Conservation (phyloP, 2,113 vertebrate genomes). For the Scolopax mira region DNA sequence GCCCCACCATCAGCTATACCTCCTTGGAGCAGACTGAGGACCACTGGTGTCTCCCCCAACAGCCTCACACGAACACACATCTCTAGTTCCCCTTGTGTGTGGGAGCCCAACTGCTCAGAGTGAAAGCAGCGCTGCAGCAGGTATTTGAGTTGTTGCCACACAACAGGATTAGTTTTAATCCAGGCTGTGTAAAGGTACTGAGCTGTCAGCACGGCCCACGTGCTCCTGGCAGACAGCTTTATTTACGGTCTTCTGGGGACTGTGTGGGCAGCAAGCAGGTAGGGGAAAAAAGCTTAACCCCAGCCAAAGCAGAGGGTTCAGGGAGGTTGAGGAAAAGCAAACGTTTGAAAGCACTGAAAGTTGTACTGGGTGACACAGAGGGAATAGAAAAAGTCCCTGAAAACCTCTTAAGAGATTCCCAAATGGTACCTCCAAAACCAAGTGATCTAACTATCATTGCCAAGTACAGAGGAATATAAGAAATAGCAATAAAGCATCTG, state of each 20-base stretch:
- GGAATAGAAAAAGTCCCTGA: not conserved
- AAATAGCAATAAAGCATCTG: not conserved
- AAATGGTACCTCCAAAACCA: not conserved
- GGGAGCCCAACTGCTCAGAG: not conserved
- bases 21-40: not conserved
- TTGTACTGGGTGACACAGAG: not conserved
- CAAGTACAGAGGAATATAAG: not conserved
- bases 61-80: not conserved
- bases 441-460: not conserved
- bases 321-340: not conserved
- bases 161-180: slow-evolving; percentile 57
- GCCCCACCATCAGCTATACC: not conserved
- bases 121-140: not conserved
- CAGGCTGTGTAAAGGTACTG: not conserved
- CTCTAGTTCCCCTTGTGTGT: not conserved
- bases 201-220: not conserved
- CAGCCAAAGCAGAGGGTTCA: not conserved
- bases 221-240: not conserved
- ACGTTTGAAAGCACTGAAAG: not conserved
- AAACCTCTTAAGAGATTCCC: not conserved
- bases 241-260: not conserved
- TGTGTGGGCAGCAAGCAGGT: not conserved
- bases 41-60: not conserved
- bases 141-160: not conserved
- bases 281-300: not conserved